These are phyloP conservation scores for Zenarchopterus dispar DNA, from an alignment of 2,797 vertebrate genomes.

Conservation along the genomic window DNA sequence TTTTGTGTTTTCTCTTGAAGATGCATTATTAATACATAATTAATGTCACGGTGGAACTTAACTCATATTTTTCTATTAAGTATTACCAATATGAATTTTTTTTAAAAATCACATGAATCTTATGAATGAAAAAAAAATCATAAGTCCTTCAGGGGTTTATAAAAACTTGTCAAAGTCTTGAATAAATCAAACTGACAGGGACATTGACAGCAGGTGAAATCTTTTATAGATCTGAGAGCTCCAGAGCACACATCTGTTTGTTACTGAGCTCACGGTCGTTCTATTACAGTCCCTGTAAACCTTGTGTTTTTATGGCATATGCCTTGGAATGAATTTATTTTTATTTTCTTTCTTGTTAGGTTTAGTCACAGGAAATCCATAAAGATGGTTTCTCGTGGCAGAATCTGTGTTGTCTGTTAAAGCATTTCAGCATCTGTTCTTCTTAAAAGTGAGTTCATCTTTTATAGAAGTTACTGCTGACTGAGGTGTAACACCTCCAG, in stretches of 20 bases:
- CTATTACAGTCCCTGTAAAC: slow-evolving; percentile 42
- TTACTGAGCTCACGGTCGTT: slow-evolving; percentile 25
- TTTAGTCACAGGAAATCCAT: slow-evolving; percentile 32
- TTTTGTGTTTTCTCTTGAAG: too few species aligned
- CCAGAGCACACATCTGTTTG: slow-evolving; percentile 37
- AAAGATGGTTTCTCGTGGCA: slow-evolving; percentile 5
- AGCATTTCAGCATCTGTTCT: slow-evolving; percentile 41
- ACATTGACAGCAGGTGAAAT: slow-evolving; percentile 36
- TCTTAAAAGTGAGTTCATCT: slow-evolving; percentile 49
- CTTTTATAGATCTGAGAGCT: slow-evolving; percentile 34
- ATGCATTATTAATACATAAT: too few species aligned
- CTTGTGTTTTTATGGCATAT: slow-evolving; percentile 31
- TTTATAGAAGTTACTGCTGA: slow-evolving; percentile 68
- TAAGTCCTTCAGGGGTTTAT: slow-evolving; percentile 20
- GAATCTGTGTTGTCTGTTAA: slow-evolving; percentile 24
- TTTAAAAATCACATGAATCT: too few species aligned
- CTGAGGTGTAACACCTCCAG: slow-evolving; percentile 53
- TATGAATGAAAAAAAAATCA: too few species aligned
- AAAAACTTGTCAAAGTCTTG: slow-evolving; percentile 40
- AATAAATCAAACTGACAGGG: slow-evolving; percentile 50
- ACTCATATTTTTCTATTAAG: too few species aligned
- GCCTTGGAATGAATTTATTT: slow-evolving; percentile 20
- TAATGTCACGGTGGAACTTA: too few species aligned
- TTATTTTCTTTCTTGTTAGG: slow-evolving; percentile 36
- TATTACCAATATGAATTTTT: too few species aligned